Evolutionary conservation across 2,888 invertebrate species (phyloP).

Genomic region (Phaonia tiefii): DNA sequence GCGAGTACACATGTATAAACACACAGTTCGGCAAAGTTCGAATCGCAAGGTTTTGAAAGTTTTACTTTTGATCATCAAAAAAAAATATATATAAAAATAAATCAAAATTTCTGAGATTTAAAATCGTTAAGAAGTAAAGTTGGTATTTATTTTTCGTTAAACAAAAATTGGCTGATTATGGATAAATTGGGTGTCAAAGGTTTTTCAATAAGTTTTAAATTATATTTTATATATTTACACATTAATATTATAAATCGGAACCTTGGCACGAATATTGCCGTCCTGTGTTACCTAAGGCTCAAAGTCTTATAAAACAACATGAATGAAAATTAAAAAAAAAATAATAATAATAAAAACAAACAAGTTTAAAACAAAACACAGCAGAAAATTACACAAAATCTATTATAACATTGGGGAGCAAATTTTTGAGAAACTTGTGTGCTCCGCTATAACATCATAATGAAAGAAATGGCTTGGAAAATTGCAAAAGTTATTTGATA

Average conservation of each 20-base stretch:
- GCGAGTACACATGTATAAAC: conserved; percentile 9
- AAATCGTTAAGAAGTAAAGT: background rate
- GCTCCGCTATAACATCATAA: too few species aligned
- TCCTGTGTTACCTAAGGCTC: conserved; percentile 58
- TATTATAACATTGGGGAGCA: conserved; percentile 23
- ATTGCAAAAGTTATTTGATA: too few species aligned
- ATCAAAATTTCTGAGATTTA: conserved; percentile 11
- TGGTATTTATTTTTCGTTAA: background rate
- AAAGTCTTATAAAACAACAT: conserved; percentile 62
- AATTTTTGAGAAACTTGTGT: too few species aligned
- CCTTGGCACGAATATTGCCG: conserved; percentile 47
- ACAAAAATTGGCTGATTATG: background rate
- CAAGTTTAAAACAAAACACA: conserved; percentile 40
- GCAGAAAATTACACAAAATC: conserved; percentile 48
- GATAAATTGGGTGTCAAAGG: background rate
- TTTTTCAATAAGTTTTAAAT: too few species aligned
- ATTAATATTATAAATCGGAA: conserved; percentile 28
- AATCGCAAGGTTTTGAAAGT: conserved; percentile 29
- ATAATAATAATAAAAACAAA: conserved; percentile 10
- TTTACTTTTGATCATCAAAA: background rate
- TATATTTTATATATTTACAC: background rate
- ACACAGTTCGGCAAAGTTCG: conserved; percentile 28
- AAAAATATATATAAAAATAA: conserved; percentile 7
- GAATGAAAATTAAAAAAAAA: conserved; percentile 44
- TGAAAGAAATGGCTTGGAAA: too few species aligned